phyloP scores from a whole-genome alignment of 35 echinoderm and acorn worm genomes.

The Ptychodera flava region DNA sequence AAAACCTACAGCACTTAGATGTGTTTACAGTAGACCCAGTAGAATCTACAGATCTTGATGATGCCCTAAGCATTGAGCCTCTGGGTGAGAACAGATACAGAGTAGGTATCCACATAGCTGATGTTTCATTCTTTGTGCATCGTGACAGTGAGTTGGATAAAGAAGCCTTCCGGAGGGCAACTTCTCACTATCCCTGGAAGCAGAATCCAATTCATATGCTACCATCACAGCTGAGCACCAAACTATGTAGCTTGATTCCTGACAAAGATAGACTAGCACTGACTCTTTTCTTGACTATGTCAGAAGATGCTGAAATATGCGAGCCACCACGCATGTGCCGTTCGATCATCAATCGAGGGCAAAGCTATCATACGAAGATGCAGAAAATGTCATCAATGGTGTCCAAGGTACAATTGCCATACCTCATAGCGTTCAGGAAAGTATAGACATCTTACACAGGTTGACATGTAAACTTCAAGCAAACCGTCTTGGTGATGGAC shows the following conservation, averaged over 20 bases:
- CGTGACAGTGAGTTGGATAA: constrained; percentile 56
- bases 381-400: constrained; percentile 19
- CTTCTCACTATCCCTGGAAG: constrained; percentile 52
- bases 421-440: neutral
- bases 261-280: constrained; percentile 53
- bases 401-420: neutral
- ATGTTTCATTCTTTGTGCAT: constrained; percentile 71
- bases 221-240: constrained; percentile 53
- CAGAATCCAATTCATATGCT: constrained; percentile 68
- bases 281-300: constrained; percentile 63
- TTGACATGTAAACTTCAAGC: constrained; percentile 23
- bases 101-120: constrained; percentile 90
- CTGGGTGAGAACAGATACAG: constrained; percentile 24
- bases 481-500: constrained; percentile 38
- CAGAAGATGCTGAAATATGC: too few species aligned
- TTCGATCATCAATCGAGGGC: constrained; percentile 51
- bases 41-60: constrained; percentile 73
- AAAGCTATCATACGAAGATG: constrained; percentile 55
- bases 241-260: constrained; percentile 47
- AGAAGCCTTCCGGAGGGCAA: constrained; percentile 56
- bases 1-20: constrained; percentile 35
- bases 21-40: constrained; percentile 80
- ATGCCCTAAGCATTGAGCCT: constrained; percentile 60
- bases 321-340: neutral
- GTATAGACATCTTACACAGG: constrained; percentile 19